Evolutionary conservation across 1,140 invertebrate species (phyloP), one percentile per base, ranked within the genome.

Genomic region (Spodoptera frugiperda): DNA sequence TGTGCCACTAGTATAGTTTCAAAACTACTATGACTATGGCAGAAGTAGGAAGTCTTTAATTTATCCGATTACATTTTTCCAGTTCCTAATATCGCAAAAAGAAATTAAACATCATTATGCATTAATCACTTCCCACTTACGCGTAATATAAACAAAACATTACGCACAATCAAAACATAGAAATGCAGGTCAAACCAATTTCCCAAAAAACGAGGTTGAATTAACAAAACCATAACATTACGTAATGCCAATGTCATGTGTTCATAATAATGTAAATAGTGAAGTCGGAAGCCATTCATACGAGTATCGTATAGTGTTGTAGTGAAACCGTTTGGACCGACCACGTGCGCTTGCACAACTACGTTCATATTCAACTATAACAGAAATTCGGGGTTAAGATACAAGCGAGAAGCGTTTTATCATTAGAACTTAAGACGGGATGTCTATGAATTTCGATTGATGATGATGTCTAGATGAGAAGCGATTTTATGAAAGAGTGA

Each of bases 271-370:
- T 53, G 25, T 19, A 33, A 25, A 67, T 49, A n/a, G 3, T 49
- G 25, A 55, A 72, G 30, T 72, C 17, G 68, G 53, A 72, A 72
- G 10, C 25, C 17, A 48, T 53, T 72, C 33, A 46, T 44, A 46
- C 33, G 33, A 68, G 17, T 14, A 57, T 14, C 46, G 54, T 71
- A 17, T 44, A 57, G 65, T 55, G 74, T 68, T 71, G 25, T 44
- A 57, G 65, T 55, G 74, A 73, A 79, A 73, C 63, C 49, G 65
- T 80, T 78, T 78, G 39, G 63, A 65, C 59, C 9, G 3, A 72
- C 71, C 76, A 76, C 59, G 73, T 82, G 78, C 63, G 59, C 61
- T 80, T 81, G 53, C 73, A 76, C 68, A 83, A 83, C 49, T 15
- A 11, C 21, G 5, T 39, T 39, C 5, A 30, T 30, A 30, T 5